Conservation (phyloP, 2,797 vertebrate genomes). For the Muraenolepis orangiensis region DNA sequence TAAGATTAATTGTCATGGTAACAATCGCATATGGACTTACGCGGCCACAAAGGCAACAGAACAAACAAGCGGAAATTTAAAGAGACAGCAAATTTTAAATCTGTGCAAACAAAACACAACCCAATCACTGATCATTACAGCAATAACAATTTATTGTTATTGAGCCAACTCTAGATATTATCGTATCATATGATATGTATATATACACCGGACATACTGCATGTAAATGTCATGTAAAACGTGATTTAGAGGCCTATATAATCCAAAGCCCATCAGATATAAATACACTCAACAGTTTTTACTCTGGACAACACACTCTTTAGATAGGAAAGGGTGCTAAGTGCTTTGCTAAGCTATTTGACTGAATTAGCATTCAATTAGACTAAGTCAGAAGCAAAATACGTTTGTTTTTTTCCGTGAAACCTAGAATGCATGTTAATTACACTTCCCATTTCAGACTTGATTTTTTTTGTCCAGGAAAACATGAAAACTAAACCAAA, state of each 20-base stretch:
- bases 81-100: neutral
- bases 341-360: conserved; percentile 10
- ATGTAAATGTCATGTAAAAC: neutral
- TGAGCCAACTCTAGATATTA: neutral
- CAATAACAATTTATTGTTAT: neutral
- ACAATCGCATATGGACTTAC: conserved; percentile 44
- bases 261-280: neutral
- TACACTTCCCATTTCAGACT: conserved; percentile 1
- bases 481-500: neutral
- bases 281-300: neutral
- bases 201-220: neutral
- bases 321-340: neutral
- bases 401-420: neutral
- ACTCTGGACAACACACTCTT: neutral
- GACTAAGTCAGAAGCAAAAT: conserved; percentile 4
- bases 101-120: neutral
- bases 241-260: neutral
- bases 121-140: neutral
- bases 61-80: conserved; percentile 25
- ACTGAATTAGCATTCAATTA: conserved; percentile 15
- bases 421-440: conserved; percentile 14
- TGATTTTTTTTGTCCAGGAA: conserved; percentile 7
- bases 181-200: neutral
- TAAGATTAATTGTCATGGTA: conserved; percentile 56
- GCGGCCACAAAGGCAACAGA: conserved; percentile 28